A percentile compares a stretch with the other conserved stretches of the same genome.
phyloP scores from a whole-genome alignment of 2,888 invertebrate species.

The Rosalia funebris region DNA sequence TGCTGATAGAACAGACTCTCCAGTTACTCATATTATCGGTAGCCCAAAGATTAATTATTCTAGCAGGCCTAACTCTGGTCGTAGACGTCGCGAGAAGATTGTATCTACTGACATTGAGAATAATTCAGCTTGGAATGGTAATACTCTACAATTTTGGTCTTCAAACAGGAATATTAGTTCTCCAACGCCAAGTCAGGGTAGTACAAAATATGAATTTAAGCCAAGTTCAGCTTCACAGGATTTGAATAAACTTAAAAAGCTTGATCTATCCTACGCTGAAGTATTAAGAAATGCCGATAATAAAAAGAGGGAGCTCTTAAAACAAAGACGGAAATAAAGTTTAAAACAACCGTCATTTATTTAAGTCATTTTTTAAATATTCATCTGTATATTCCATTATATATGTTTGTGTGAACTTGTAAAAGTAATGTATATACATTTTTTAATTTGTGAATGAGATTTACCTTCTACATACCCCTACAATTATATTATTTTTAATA shows the following conservation, averaged over 20 bases:
- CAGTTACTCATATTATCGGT: conserved; percentile 69
- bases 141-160: conserved; percentile 74
- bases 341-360: conserved; percentile 3
- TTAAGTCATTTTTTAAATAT: conserved; percentile 22
- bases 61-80: conserved; percentile 65
- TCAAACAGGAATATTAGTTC: conserved; percentile 66
- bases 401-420: conserved; percentile 12
- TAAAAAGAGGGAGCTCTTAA: conserved; percentile 54
- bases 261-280: conserved; percentile 88
- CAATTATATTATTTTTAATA: neutral
- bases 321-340: conserved; percentile 47
- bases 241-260: conserved; percentile 80
- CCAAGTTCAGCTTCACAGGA: conserved; percentile 84
- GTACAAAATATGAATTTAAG: conserved; percentile 66
- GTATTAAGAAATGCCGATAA: conserved; percentile 78
- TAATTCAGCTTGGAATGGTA: conserved; percentile 72
- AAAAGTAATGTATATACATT: conserved; percentile 19
- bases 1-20: conserved; percentile 75
- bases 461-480: conserved; percentile 8
- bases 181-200: conserved; percentile 70
- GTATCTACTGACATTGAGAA: conserved; percentile 47
- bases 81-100: conserved; percentile 67
- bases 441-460: conserved; percentile 23
- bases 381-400: conserved; percentile 31
- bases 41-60: conserved; percentile 73